Percentiles rank a stretch among this genome's conserved stretches.
Evolutionary conservation across 37 sponge, comb jelly and placozoan genomes (phyloP).

Genomic region (Corticium candelabrum): DNA sequence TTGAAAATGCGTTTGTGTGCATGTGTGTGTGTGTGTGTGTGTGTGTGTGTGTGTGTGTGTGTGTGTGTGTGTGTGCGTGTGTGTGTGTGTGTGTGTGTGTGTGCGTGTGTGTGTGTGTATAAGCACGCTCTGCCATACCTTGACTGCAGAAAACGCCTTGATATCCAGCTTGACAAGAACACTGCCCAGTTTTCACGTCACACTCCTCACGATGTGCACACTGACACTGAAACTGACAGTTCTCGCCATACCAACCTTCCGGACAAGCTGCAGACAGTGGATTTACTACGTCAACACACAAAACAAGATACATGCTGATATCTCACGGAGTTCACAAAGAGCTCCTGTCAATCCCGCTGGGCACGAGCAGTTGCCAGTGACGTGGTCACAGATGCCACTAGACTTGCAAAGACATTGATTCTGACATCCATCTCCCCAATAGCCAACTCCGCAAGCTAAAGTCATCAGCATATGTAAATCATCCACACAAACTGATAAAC

Average conservation of each 20-base stretch:
- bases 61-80: no score
- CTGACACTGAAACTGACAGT: neutral
- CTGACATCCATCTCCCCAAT: neutral
- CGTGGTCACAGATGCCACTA: neutral
- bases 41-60: no score
- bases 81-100: no score
- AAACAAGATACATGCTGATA: no score
- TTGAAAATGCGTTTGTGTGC: no score
- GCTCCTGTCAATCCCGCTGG: neutral
- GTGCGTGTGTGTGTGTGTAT: no score
- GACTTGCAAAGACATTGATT: neutral
- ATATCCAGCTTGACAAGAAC: neutral
- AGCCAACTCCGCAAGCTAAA: neutral
- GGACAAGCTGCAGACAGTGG: neutral
- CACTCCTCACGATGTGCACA: neutral
- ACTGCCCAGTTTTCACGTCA: neutral
- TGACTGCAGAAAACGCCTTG: neutral
- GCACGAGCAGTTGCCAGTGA: neutral
- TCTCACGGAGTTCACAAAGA: neutral
- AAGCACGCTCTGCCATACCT: neutral
- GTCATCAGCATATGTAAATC: no score
- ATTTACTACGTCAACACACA: no score
- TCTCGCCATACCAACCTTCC: neutral
- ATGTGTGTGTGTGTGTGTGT: no score
- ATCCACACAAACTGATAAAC: neutral